phyloP scores from a whole-genome alignment of 2,888 invertebrate genomes.

The Belgica antarctica region DNA sequence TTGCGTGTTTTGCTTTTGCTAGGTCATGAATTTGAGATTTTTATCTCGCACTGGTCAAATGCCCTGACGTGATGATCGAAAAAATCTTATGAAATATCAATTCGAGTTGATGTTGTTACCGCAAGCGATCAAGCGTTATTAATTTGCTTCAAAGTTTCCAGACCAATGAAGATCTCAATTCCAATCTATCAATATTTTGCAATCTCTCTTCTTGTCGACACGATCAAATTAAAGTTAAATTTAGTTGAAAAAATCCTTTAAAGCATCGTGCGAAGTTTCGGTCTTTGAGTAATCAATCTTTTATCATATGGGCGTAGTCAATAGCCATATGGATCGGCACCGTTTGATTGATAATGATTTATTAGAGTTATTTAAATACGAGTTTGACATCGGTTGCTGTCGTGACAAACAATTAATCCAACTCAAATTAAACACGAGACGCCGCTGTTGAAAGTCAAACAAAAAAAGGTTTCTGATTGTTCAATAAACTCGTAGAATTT shows the following conservation, averaged over 20 bases:
- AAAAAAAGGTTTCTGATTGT: background rate
- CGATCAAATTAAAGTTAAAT: slow-evolving; percentile 1
- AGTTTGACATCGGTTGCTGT: too few relatives aligned
- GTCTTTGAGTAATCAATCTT: slow-evolving; percentile 8
- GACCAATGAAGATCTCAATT: slow-evolving; percentile 31
- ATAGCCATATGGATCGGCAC: background rate
- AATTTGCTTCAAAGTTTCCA: slow-evolving; percentile 38
- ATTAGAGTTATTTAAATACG: slow-evolving; percentile 5
- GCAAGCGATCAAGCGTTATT: slow-evolving; percentile 23
- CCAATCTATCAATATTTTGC: slow-evolving; percentile 37
- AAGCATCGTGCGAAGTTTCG: background rate
- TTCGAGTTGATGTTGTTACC: background rate
- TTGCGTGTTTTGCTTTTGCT: slow-evolving; percentile 17
- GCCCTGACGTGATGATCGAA: background rate
- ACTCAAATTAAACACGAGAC: background rate
- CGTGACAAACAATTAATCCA: slow-evolving; percentile 3
- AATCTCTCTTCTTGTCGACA: background rate
- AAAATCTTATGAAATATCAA: background rate
- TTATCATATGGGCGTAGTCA: slow-evolving; percentile 13
- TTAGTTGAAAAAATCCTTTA: slow-evolving; percentile 11
- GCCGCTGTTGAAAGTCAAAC: background rate
- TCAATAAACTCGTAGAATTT: slow-evolving; percentile 3
- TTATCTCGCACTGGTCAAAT: background rate
- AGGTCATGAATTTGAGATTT: slow-evolving; percentile 27
- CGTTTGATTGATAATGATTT: slow-evolving; percentile 42